A percentile compares a stretch with the other conserved stretches of the same genome.
phyloP scores from a whole-genome alignment of 2,797 vertebrate species.

The Margarornis squamiger region DNA sequence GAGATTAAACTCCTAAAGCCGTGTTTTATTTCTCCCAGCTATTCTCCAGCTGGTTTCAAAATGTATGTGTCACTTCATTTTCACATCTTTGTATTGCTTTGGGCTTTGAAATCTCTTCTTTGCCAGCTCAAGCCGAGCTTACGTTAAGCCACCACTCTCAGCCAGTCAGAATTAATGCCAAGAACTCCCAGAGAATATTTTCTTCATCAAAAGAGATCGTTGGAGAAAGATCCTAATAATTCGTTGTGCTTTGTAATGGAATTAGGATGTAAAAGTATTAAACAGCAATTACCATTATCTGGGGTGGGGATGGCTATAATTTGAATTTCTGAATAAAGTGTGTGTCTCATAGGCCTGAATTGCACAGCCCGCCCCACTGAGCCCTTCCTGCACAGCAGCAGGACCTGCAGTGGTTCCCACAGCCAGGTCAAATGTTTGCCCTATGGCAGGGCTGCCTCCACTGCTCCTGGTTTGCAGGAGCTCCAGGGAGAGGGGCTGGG shows the following conservation, averaged over 20 bases:
- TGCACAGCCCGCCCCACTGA: not conserved
- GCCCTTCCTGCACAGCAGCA: not conserved
- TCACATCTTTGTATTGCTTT: conserved; percentile 4
- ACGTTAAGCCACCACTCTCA: not conserved
- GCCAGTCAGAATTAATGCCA: conserved; percentile 1
- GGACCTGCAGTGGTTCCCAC: not conserved
- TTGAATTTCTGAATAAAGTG: conserved; percentile 24
- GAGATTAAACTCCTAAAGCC: conserved; percentile 30
- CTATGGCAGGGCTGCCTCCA: too few species aligned
- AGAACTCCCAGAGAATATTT: not conserved
- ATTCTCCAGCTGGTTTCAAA: conserved; percentile 38
- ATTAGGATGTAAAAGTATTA: conserved; percentile 28
- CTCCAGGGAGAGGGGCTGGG: not conserved
- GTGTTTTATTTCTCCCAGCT: conserved; percentile 32
- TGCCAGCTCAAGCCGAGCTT: not conserved
- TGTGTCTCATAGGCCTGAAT: not conserved
- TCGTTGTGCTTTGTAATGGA: conserved; percentile 9
- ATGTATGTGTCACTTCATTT: not conserved
- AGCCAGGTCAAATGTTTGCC: not conserved
- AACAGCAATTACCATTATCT: conserved; percentile 29
- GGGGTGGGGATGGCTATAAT: conserved; percentile 1
- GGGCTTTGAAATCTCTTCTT: not conserved
- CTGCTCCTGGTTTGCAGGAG: not conserved
- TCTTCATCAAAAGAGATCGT: conserved; percentile 14
- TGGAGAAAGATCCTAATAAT: not conserved